These are phyloP conservation scores for Liparis tanakae DNA, from an alignment of 2,797 vertebrate genomes.

Conservation along the genomic window DNA sequence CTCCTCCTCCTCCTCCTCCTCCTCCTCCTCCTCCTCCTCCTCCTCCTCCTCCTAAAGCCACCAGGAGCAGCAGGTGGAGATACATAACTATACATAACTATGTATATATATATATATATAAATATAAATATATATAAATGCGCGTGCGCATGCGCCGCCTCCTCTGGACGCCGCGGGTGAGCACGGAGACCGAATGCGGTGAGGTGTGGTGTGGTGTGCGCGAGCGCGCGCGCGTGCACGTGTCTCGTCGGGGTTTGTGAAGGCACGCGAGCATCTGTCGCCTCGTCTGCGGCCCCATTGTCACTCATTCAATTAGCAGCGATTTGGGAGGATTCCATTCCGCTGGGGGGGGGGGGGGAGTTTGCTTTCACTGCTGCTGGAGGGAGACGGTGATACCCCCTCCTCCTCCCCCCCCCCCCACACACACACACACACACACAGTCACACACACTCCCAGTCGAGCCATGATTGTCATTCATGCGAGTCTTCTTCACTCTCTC, in stretches of 20 bases:
- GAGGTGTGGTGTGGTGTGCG: conserved; percentile 8
- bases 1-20: too few species aligned
- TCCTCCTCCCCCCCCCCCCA: conserved; percentile 17
- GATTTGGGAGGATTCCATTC: conserved; percentile 73
- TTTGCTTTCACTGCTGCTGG: conserved; percentile 65
- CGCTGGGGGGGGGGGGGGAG: conserved; percentile 58
- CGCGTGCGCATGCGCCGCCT: conserved; percentile 69
- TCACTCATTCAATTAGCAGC: conserved; percentile 94
- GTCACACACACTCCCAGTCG: conserved; percentile 40
- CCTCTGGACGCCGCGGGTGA: conserved; percentile 67
- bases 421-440: conserved; percentile 29
- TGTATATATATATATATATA: too few species aligned
- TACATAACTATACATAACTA: too few species aligned
- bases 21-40: conserved; percentile 3
- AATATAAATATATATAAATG: conserved; percentile 44
- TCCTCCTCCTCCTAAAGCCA: conserved; percentile 74
- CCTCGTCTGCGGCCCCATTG: conserved; percentile 89
- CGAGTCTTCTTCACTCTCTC: conserved; percentile 68
- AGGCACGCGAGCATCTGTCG: conserved; percentile 99
- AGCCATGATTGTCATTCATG: conserved; percentile 80
- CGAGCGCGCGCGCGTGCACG: conserved; percentile 1
- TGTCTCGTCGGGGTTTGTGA: conserved; percentile 86
- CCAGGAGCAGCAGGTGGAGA: conserved; percentile 91
- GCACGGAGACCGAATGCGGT: conserved; percentile 80
- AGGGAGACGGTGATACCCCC: conserved; percentile 47